phyloP scores from a whole-genome alignment of 2,888 invertebrate genomes.

The Auanema sp. region DNA sequence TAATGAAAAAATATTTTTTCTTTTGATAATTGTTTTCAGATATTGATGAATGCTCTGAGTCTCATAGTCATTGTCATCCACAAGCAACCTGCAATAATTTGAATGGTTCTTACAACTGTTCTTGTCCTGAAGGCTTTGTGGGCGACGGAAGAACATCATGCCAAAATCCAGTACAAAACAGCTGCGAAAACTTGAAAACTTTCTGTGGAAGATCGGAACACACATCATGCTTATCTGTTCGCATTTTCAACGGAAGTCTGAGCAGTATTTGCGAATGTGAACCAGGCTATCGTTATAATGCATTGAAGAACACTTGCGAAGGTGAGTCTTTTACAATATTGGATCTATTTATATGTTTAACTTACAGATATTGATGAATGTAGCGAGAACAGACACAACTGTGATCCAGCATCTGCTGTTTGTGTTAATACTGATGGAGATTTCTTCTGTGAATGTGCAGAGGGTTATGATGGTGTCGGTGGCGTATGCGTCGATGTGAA shows the following conservation, averaged over 20 bases:
- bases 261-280: conserved; percentile 54
- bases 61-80: conserved; percentile 50
- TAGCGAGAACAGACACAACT: conserved; percentile 52
- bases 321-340: conserved; percentile 11
- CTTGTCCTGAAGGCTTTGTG: conserved; percentile 54
- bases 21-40: conserved; percentile 26
- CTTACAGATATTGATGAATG: conserved; percentile 56
- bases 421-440: conserved; percentile 88
- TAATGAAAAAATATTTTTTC: conserved; percentile 1
- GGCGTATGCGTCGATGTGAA: conserved; percentile 54
- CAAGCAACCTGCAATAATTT: conserved; percentile 57
- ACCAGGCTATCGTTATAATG: conserved; percentile 45
- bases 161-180: conserved; percentile 46
- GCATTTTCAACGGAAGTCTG: conserved; percentile 43
- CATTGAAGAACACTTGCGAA: conserved; percentile 32
- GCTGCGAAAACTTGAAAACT: conserved; percentile 43
- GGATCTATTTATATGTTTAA: not conserved
- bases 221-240: conserved; percentile 39
- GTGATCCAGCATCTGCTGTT: conserved; percentile 70
- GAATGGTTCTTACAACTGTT: conserved; percentile 50
- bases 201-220: conserved; percentile 44
- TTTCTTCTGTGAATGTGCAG: conserved; percentile 82
- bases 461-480: conserved; percentile 83
- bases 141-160: conserved; percentile 52
- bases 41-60: conserved; percentile 52